Conservation (phyloP, 2,888 invertebrate genomes). For the Sarcophaga carnaria region DNA sequence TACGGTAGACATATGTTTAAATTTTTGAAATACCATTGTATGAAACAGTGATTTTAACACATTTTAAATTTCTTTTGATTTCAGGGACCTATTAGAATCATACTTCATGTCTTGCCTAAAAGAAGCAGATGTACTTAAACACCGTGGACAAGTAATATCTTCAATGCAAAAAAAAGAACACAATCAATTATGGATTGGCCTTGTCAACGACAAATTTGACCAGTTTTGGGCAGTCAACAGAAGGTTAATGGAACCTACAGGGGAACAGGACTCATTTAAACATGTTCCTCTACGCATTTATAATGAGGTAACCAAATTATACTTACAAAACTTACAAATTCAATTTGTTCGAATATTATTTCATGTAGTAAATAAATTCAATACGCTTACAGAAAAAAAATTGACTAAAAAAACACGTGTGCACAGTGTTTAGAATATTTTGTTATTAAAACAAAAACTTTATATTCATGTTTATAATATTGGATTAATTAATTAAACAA, state of each 20-base stretch:
- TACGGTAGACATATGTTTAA: no score
- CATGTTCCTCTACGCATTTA: constrained; percentile 95
- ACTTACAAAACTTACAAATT: background rate
- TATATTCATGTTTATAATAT: no score
- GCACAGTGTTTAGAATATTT: no score
- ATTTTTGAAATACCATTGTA: background rate
- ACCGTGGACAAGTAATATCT: constrained; percentile 93
- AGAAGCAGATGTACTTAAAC: constrained; percentile 99
- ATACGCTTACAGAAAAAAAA: no score
- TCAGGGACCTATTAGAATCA: constrained; percentile 94
- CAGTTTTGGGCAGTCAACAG: constrained; percentile 99
- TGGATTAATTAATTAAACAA: no score
- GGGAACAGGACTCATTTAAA: constrained; percentile 91
- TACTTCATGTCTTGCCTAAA: constrained; percentile 97
- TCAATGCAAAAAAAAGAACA: constrained; percentile 98
- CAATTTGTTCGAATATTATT: no score
- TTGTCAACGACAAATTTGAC: constrained; percentile 98
- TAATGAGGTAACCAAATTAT: constrained; percentile 82
- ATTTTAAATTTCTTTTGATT: constrained; percentile 71
- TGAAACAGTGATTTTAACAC: no score
- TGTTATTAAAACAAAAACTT: no score
- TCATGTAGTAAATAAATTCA: background rate
- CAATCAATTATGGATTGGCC: constrained; percentile 96
- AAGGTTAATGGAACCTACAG: constrained; percentile 94
- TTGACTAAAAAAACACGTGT: no score